A percentile compares a stretch with the other conserved stretches of the same genome.
phyloP scores from a whole-genome alignment of 2,888 invertebrate species.

The Listrodromus nycthemerus region DNA sequence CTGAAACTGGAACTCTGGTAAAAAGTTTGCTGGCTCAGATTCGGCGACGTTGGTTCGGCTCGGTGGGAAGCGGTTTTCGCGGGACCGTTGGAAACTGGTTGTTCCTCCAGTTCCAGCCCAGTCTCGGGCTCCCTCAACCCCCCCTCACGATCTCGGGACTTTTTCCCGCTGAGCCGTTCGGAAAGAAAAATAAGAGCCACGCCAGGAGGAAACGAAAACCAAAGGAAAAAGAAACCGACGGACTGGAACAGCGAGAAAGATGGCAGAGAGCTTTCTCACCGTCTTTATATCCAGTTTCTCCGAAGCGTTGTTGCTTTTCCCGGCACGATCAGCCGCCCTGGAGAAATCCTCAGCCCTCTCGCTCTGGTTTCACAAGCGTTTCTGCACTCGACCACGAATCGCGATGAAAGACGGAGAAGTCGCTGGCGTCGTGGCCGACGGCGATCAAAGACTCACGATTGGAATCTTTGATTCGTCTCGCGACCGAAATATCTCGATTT shows the following conservation, averaged over 20 bases:
- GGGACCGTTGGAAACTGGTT: conserved; percentile 51
- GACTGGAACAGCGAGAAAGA: conserved; percentile 14
- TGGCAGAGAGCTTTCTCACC: not conserved
- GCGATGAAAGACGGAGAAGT: not conserved
- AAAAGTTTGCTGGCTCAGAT: conserved; percentile 56
- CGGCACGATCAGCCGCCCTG: conserved; percentile 52
- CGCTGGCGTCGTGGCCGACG: not conserved
- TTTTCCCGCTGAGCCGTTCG: conserved; percentile 17
- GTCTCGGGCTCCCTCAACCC: conserved; percentile 10
- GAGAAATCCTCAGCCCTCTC: conserved; percentile 23
- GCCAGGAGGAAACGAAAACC: not conserved
- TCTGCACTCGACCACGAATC: too few relatives aligned
- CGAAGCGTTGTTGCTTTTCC: conserved; percentile 54
- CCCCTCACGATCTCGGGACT: not conserved
- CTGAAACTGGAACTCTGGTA: conserved; percentile 26
- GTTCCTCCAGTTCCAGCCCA: conserved; percentile 60
- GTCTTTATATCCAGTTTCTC: conserved; percentile 12
- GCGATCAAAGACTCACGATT: not conserved
- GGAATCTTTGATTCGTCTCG: conserved; percentile 2
- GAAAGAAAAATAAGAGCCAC: conserved; percentile 44
- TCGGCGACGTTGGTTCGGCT: conserved; percentile 10
- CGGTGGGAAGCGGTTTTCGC: conserved; percentile 10
- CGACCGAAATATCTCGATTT: not conserved
- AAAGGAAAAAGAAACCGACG: not conserved
- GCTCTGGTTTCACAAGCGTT: not conserved